Evolutionary conservation across 2,888 invertebrate genomes (phyloP), one percentile per base, ranked within the genome.

Genomic region (Cotesia congregata): DNA sequence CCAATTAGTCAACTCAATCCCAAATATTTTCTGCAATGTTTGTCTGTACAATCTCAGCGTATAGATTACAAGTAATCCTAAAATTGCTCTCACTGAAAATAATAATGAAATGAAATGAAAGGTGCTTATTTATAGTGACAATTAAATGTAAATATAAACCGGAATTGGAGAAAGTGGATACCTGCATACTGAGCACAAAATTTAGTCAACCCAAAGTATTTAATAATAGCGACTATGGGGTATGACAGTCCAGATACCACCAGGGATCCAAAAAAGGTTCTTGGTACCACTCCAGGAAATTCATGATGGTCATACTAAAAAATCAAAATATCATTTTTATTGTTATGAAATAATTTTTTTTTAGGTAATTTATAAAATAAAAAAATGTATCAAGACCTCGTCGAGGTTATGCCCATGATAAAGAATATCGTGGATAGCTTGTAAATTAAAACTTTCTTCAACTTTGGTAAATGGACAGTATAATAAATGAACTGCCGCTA

Each of bases 391-490:
- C 6, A 64, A 88, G 92, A 97, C 98, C 94, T 96, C 92, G 76
- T 94, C 92, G 83, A 97, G 91, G 92, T 97, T 96, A 90, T 92
- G 92, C 83, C 95, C 93, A 89, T 97, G 94, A 90, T 96, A 98
- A 69, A 99, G 91, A 86, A 99, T 93, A 91, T 99, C 99, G 91
- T 99, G 99, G 90, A 96, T 95, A 30, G 99, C 99, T 91, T 99
- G 99, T 77, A 98, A 91, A 91, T 98, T 99, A 90, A 99, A 99
- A 90, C 98, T 99, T 91, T 99, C 99, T 91, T 99, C 99, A 72
- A 99, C 99, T 94, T 99, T 99, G 4, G 98, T 98, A 89, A 95
- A 98, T 73, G 99, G 99, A 87, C 98, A 97, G 84, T 95, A 92
- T 80, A 97, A 89, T 77, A 98, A 91, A 90, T 97, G 96, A 83